Evolutionary conservation across 1,140 invertebrate genomes (phyloP).

Genomic region (Panulirus ornatus): DNA sequence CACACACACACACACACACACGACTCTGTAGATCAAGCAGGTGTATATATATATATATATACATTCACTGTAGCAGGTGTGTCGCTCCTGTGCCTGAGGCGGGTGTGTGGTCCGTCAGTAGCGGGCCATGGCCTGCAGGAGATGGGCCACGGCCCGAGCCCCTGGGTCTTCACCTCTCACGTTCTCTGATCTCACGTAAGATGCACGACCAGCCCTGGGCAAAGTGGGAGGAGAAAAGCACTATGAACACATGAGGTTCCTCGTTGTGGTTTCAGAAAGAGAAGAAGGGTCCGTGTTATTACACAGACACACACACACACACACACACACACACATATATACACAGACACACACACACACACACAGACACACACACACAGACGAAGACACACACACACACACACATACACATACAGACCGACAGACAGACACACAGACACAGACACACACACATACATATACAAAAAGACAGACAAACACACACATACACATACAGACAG

Average conservation of each 20-base stretch:
- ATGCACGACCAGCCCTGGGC: slow-evolving; percentile 27
- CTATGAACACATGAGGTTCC: too few relatives aligned
- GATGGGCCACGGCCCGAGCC: slow-evolving; percentile 3
- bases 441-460: neutral
- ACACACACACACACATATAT: neutral
- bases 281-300: too few relatives aligned
- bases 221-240: too few relatives aligned
- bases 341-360: neutral
- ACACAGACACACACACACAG: neutral
- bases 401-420: neutral
- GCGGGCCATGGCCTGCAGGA: slow-evolving; percentile 20
- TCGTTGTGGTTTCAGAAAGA: too few relatives aligned
- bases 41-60: too few relatives aligned
- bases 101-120: neutral
- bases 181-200: slow-evolving; percentile 34
- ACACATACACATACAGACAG: too few relatives aligned
- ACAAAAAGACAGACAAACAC: too few relatives aligned
- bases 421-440: neutral
- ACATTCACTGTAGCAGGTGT: too few relatives aligned
- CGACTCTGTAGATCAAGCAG: too few relatives aligned
- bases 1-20: too few relatives aligned
- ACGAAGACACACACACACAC: neutral
- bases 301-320: too few relatives aligned
- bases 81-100: neutral
- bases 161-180: slow-evolving; percentile 31